phyloP scores from a whole-genome alignment of 2,888 invertebrate genomes.

The Merodon equestris region DNA sequence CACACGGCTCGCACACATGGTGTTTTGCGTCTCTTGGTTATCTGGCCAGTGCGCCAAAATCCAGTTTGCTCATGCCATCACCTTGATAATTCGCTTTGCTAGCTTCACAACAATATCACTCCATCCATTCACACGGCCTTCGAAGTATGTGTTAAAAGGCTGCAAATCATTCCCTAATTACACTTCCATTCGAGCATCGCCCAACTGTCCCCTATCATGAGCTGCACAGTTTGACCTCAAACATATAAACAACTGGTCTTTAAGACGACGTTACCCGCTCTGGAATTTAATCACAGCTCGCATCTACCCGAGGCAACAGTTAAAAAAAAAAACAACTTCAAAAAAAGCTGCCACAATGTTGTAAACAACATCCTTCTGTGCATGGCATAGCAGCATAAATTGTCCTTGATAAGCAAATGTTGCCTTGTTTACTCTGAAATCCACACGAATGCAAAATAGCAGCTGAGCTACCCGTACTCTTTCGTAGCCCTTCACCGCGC shows the following conservation, averaged over 20 bases:
- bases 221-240: conserved; percentile 5
- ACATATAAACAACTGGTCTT: conserved; percentile 18
- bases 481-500: background rate
- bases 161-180: too few species aligned
- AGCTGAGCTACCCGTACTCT: conserved; percentile 19
- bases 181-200: background rate
- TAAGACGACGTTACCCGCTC: conserved; percentile 19
- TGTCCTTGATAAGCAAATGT: conserved; percentile 20
- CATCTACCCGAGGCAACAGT: too few species aligned
- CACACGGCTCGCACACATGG: too few species aligned
- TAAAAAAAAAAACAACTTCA: background rate
- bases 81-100: too few species aligned
- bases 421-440: conserved; percentile 14
- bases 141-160: too few species aligned
- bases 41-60: too few species aligned
- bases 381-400: background rate
- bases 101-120: too few species aligned
- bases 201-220: conserved; percentile 5
- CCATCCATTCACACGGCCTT: too few species aligned
- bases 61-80: too few species aligned
- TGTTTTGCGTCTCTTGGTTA: too few species aligned
- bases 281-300: conserved; percentile 25
- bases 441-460: conserved; percentile 1
- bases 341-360: too few species aligned
- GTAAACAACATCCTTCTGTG: conserved; percentile 16